Conservation (phyloP, 2,888 invertebrate species). For the Eristalis tenax region DNA sequence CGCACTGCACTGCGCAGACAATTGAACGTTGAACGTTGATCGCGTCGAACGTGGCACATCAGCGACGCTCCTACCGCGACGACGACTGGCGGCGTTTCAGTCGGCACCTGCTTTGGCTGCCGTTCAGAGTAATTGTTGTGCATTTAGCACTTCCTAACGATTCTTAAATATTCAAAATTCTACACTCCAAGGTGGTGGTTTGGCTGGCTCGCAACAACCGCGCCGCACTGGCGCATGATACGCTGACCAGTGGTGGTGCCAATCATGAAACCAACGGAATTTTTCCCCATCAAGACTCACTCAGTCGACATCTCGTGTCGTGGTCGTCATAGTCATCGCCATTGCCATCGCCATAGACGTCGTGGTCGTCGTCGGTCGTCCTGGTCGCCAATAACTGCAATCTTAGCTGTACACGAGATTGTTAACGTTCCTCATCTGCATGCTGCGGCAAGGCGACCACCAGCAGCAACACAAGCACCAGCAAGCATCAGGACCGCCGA, state of each 20-base stretch:
- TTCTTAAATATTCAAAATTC: conserved; percentile 71
- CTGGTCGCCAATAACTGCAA: conserved; percentile 64
- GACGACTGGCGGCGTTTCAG: conserved; percentile 12
- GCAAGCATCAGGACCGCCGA: not conserved
- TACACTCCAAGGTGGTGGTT: conserved; percentile 67
- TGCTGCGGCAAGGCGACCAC: conserved; percentile 64
- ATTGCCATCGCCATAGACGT: too few species aligned
- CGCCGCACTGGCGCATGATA: conserved; percentile 6
- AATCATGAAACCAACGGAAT: conserved; percentile 66
- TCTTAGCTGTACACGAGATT: conserved; percentile 71
- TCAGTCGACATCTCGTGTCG: conserved; percentile 27
- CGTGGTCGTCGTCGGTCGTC: conserved; percentile 38
- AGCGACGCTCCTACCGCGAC: not conserved
- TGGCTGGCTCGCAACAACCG: not conserved
- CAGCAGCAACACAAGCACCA: conserved; percentile 34
- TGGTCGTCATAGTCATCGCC: conserved; percentile 27
- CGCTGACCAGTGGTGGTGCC: conserved; percentile 39
- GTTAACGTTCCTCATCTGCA: conserved; percentile 69
- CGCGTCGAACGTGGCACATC: not conserved
- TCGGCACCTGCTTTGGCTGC: conserved; percentile 50
- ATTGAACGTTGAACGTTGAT: conserved; percentile 19
- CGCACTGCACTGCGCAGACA: not conserved
- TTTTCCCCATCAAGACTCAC: conserved; percentile 14
- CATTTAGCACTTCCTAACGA: conserved; percentile 69
- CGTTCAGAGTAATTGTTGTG: conserved; percentile 55